Evolutionary conservation across 53 echinoderm and acorn worm species (phyloP), one percentile per base, ranked within the genome.

Genomic region (Crossaster papposus): DNA sequence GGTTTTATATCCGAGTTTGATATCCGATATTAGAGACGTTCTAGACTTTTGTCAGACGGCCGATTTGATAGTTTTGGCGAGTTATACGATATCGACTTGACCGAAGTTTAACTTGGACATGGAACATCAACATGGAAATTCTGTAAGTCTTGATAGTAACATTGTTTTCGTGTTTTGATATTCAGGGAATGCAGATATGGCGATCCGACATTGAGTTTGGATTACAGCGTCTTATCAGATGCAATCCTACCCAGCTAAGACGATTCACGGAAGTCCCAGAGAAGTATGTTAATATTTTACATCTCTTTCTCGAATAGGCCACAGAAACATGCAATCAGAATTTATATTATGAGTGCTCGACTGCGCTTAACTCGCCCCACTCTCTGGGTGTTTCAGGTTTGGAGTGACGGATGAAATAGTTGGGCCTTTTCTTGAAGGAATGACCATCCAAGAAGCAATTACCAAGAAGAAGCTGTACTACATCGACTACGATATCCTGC

Each of bases 361-460:
- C n/a, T n/a, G n/a, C n/a, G n/a, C n/a, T n/a, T n/a, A 44, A 44
- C 44, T 44, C 44, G 9, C 62, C 31, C 63, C 14, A 79, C 29
- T 53, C 14, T 4, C 37, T 83, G 10, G 32, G 2, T 51, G 38
- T 2, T 11, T 64, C 22, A 94, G 94, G 53, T 90, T 94, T 32
- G 92, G 85, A 31, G 95, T 96, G 65, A 93, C 92, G 4, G 91
- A 93, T 71, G 86, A 93, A 26, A 90, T 91, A 80, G 36, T 96
- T 54, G 74, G 81, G 31, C 95, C 96, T 26, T 70, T 93, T 22
- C 64, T 96, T 18, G 93, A 94, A 77, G 92, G 90, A 12, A 79
- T 98, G 89, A 96, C 91, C 15, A 86, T 96, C 14, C 89, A 94
- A 34, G 93, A 94, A 75, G 95, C 95, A 0, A 89, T 97, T 4